phyloP scores from a whole-genome alignment of 2,888 invertebrate genomes.

The Euplagia quadripunctaria region DNA sequence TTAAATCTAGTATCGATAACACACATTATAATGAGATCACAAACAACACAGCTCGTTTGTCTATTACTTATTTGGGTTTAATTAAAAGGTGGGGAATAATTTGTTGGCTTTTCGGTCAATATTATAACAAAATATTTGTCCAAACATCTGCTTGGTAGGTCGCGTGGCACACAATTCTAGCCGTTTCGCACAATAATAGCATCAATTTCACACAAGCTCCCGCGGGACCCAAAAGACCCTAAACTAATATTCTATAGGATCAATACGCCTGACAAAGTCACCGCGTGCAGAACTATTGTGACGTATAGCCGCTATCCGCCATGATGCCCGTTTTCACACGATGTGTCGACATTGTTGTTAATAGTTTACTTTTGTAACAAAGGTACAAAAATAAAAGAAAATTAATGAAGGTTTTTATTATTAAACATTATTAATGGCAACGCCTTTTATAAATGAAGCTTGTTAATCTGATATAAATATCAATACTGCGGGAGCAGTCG shows the following conservation, averaged over 20 bases:
- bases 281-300: constrained; percentile 58
- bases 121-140: constrained; percentile 51
- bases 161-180: constrained; percentile 48
- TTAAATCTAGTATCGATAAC: not conserved
- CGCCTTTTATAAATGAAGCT: constrained; percentile 38
- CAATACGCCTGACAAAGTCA: constrained; percentile 66
- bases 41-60: too few relatives aligned
- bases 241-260: constrained; percentile 63
- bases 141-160: constrained; percentile 46
- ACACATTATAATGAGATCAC: not conserved
- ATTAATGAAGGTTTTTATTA: constrained; percentile 33
- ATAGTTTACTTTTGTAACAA: constrained; percentile 36
- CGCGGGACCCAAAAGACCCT: constrained; percentile 56
- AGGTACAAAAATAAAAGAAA: constrained; percentile 34
- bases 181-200: constrained; percentile 67
- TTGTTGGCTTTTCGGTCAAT: constrained; percentile 35
- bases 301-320: constrained; percentile 49
- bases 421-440: constrained; percentile 43
- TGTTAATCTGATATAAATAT: constrained; percentile 46
- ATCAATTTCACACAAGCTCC: constrained; percentile 74
- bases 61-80: not conserved
- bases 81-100: constrained; percentile 11
- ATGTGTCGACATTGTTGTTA: constrained; percentile 52
- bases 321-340: constrained; percentile 65
- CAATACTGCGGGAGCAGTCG: constrained; percentile 20